A percentile compares a stretch with the other conserved stretches of the same genome.
phyloP scores from a whole-genome alignment of 2,797 vertebrate genomes.

The Tiaroga cobitis region DNA sequence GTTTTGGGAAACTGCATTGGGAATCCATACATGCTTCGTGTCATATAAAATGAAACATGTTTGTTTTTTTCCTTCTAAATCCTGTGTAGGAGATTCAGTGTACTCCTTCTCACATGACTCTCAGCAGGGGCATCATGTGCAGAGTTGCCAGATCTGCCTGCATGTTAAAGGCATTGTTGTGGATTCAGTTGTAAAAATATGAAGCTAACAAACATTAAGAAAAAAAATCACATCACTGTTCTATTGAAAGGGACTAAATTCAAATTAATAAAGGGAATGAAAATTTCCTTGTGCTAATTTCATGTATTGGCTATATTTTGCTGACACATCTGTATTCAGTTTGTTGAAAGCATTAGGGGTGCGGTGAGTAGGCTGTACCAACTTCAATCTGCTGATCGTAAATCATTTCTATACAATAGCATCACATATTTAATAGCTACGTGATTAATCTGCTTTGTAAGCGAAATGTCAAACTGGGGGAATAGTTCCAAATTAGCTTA shows the following conservation, averaged over 20 bases:
- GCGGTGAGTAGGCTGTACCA: not conserved
- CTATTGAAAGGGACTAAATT: not conserved
- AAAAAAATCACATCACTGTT: no score
- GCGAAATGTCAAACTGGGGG: not conserved
- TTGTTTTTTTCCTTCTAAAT: not conserved
- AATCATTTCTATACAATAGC: not conserved
- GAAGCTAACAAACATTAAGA: not conserved
- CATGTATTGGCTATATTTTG: not conserved
- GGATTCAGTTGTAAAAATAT: not conserved
- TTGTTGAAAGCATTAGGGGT: not conserved
- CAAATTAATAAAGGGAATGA: not conserved
- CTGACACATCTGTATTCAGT: not conserved
- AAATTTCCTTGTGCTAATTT: not conserved
- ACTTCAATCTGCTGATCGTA: not conserved
- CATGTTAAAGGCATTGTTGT: not conserved
- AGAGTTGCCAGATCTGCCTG: not conserved
- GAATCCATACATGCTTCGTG: not conserved
- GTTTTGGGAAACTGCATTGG: slow-evolving; percentile 30
- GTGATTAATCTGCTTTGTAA: not conserved
- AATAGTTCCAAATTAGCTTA: not conserved
- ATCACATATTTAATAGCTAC: not conserved
- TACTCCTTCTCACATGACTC: not conserved
- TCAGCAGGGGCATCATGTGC: not conserved
- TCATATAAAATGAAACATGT: not conserved
- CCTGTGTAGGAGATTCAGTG: not conserved